These are phyloP conservation scores for Platycheirus albimanus DNA, from an alignment of 2,888 invertebrate genomes.

Conservation along the genomic window DNA sequence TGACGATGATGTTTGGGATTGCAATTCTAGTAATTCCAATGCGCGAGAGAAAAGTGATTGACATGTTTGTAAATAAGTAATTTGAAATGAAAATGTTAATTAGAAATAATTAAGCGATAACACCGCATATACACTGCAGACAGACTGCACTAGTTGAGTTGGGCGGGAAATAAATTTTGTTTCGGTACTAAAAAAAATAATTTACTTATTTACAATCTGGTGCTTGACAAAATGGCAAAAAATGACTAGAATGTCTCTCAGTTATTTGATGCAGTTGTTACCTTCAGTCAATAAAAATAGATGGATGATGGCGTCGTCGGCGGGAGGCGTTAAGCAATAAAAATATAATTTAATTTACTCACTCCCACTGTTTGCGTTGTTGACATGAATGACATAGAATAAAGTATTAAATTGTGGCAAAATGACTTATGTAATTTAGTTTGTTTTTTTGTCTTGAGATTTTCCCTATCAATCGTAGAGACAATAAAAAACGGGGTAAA, in stretches of 20 bases:
- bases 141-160: too few species aligned
- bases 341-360: background rate
- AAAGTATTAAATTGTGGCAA: constrained; percentile 1
- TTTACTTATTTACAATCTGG: constrained; percentile 2
- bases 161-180: background rate
- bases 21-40: constrained; percentile 40
- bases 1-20: constrained; percentile 35
- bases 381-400: background rate
- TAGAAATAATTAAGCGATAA: constrained; percentile 52
- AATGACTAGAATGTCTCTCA: background rate
- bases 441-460: too few species aligned
- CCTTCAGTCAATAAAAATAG: constrained; percentile 18
- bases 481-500: too few species aligned
- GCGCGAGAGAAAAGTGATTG: constrained; percentile 24
- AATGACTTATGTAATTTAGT: background rate
- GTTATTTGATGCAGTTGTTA: constrained; percentile 31
- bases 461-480: too few species aligned
- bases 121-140: too few species aligned
- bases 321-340: background rate
- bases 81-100: constrained; percentile 43
- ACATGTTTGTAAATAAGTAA: constrained; percentile 54
- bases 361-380: background rate
- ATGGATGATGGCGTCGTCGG: background rate
- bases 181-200: background rate
- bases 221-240: background rate